Evolutionary conservation across 2,888 invertebrate species (phyloP).

Genomic region (Dioctria linearis): DNA sequence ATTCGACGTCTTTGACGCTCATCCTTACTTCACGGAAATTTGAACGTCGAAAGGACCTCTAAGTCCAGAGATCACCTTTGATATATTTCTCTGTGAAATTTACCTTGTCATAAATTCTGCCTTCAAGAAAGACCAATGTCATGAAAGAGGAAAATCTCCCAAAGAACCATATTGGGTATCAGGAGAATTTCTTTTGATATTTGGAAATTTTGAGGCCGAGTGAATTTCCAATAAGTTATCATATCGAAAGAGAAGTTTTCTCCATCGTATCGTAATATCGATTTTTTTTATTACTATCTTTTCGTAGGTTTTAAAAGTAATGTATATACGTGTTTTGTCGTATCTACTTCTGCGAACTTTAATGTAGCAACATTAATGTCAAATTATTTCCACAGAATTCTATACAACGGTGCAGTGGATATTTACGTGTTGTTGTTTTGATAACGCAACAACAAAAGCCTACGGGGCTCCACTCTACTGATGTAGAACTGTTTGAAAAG

Average conservation of each 20-base stretch:
- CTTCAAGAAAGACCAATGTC: constrained; percentile 11
- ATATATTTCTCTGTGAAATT: constrained; percentile 14
- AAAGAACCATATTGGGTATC: neutral
- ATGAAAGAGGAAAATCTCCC: constrained; percentile 23
- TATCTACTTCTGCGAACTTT: neutral
- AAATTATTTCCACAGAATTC: too few species aligned
- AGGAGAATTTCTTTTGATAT: constrained; percentile 21
- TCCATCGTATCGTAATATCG: constrained; percentile 10
- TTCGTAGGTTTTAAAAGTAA: constrained; percentile 16
- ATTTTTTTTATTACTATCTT: constrained; percentile 23
- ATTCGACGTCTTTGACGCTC: neutral
- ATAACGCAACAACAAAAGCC: too few species aligned
- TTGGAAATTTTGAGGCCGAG: constrained; percentile 28
- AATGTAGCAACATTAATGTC: too few species aligned
- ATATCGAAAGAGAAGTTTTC: constrained; percentile 7
- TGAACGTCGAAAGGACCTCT: constrained; percentile 12
- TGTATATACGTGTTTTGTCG: neutral
- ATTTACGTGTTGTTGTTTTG: neutral
- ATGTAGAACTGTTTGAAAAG: too few species aligned
- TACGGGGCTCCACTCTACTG: too few species aligned
- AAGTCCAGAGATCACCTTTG: constrained; percentile 24
- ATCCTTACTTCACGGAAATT: neutral
- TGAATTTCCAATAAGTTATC: constrained; percentile 28
- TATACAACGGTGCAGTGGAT: neutral
- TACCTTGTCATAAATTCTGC: constrained; percentile 13